A percentile compares a stretch with the other conserved stretches of the same genome.
Conservation (phyloP, 2,797 vertebrate species). For the Macroramphosus scolopax region DNA sequence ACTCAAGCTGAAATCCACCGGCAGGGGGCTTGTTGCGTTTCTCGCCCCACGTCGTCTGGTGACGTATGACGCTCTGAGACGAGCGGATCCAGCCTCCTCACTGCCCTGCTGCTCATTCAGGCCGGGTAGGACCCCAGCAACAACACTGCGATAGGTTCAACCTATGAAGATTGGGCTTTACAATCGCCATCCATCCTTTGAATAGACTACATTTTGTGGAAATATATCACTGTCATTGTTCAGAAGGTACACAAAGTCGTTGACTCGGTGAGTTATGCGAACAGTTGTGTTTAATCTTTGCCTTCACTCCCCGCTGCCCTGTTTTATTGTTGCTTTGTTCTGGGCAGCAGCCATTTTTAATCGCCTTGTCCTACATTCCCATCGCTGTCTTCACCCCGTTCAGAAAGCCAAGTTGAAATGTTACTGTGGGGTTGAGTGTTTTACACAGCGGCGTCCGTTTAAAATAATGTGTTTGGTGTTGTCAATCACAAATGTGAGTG, state of each 20-base stretch:
- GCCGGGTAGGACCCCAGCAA: conserved; percentile 75
- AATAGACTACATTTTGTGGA: conserved; percentile 63
- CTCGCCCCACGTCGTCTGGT: conserved; percentile 15
- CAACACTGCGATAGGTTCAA: conserved; percentile 64
- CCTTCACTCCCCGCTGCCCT: conserved; percentile 45
- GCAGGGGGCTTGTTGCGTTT: conserved; percentile 5
- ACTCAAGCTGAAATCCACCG: conserved; percentile 11
- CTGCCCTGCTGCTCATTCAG: conserved; percentile 67
- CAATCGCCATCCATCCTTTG: conserved; percentile 82
- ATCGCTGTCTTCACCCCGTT: conserved; percentile 50
- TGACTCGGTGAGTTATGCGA: conserved; percentile 73
- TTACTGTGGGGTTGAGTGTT: not conserved
- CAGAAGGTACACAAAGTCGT: conserved; percentile 53
- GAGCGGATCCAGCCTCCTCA: conserved; percentile 41
- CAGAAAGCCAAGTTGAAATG: conserved; percentile 29
- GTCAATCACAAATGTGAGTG: not conserved
- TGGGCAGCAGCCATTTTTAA: conserved; percentile 85
- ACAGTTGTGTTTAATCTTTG: conserved; percentile 7
- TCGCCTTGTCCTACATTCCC: conserved; percentile 76
- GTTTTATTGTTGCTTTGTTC: conserved; percentile 86
- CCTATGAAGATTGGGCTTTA: conserved; percentile 66
- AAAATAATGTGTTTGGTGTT: not conserved
- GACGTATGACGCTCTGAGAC: conserved; percentile 59
- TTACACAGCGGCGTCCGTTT: accelerated
- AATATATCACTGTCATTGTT: conserved; percentile 53